Conservation (phyloP, 2,113 vertebrate species). For the Isichthys henryi region DNA sequence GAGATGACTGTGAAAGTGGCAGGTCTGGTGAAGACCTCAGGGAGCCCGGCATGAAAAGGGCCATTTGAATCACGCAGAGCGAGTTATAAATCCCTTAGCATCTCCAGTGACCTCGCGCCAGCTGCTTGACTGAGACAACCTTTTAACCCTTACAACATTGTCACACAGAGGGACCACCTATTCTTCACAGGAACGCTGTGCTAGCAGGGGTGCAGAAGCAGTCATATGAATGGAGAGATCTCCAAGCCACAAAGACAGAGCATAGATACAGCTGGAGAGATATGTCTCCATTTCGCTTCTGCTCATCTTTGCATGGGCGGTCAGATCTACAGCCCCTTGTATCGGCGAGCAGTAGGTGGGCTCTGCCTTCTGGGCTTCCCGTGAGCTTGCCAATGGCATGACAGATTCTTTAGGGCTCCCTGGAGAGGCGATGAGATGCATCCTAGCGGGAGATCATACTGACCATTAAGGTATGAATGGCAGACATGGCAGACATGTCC, state of each 20-base stretch:
- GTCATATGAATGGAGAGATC: background rate
- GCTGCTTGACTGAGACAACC: background rate
- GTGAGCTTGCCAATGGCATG: background rate
- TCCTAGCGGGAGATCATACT: background rate
- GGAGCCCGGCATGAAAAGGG: background rate
- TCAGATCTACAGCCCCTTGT: background rate
- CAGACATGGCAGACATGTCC: background rate
- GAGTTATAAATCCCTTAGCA: background rate
- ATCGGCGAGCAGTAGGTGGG: background rate
- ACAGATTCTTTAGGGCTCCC: background rate
- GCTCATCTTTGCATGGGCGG: background rate
- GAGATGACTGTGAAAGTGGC: background rate
- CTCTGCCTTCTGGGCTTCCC: background rate
- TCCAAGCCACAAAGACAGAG: background rate
- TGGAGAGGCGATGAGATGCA: background rate
- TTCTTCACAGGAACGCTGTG: background rate
- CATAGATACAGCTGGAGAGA: background rate
- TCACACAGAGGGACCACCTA: background rate
- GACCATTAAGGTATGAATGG: background rate
- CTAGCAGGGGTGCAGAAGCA: background rate
- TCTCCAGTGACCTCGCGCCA: background rate
- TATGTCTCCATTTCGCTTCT: background rate
- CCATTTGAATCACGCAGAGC: background rate
- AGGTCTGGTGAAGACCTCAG: background rate
- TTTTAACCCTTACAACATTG: background rate